Evolutionary conservation across 1,140 invertebrate genomes (phyloP), one percentile per base, ranked within the genome.

Genomic region (Calliphora vicina): DNA sequence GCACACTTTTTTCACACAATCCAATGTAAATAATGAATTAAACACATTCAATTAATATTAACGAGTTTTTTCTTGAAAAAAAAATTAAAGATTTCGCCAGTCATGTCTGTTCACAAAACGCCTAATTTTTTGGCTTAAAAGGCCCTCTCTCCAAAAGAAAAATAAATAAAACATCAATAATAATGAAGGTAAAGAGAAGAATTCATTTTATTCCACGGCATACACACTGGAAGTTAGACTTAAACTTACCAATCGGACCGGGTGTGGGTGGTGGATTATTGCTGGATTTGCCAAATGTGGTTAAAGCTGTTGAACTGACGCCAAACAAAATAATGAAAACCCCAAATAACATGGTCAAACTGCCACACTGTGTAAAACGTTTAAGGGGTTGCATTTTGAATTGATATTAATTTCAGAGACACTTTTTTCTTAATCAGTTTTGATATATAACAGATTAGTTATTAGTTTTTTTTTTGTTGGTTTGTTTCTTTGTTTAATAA

Each of bases 271-370:
- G 91, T 5, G 93, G 92, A 81, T 91, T 90, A 67, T 92, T 90
- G 85, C 93, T 94, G 81, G 92, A 94, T 89, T 94, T 94, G 17
- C 94, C 94, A 86, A 95, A 94, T 57, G 94, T 94, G 5, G 94
- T 94, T 35, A 95, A 91, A 6, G 94, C 94, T 85, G 93, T 92
- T 9, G 92, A 93, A 84, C 90, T 91, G 57, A 91, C 88, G 15
- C 88, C 88, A 80, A 91, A 91, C 25, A 90, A 85, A 76, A 91
- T 88, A 73, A 91, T 89, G 83, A 91, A 91, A 82, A 91, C 88
- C 45, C 86, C 87, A 81, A 91, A 91, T 23, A 91, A 85, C 88
- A 90, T 91, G 42, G 90, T 91, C 78, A 91, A 83, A 81, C 90
- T 91, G 83, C 89, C 88, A 80, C 90, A 91, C 86, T 91, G 89